Evolutionary conservation across 2,113 vertebrate genomes (phyloP), one percentile per base, ranked within the genome.

Genomic region (Phaetusa simplex): DNA sequence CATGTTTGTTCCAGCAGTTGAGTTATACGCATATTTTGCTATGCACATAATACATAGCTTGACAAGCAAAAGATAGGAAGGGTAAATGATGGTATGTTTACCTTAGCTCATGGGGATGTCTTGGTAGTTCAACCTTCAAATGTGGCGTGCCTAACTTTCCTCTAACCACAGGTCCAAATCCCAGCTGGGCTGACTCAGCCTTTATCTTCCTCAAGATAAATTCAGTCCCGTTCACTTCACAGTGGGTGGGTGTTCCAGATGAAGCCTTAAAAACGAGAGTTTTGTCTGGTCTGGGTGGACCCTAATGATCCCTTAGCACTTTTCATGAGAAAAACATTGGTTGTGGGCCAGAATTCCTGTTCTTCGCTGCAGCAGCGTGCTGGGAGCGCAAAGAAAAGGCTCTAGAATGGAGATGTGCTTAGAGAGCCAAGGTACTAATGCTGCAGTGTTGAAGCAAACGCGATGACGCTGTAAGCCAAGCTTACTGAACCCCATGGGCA

Each of bases 121-220:
- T 95, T 85, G 82, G 95, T 58, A 93, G 96, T 93, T 97, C 91
- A 97, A 95, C 80, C 83, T 97, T 96, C 94, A 89, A 93, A 86
- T 92, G 88, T 95, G 93, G 91, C 93, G 74, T 92, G 95, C 66
- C 94, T 92, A 86, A 92, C 93, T 95, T 91, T 73, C 81, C 92
- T 88, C 58, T 94, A 96, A 96, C 93, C 85, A 90, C 86, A 64
- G 70, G 59, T 90, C 82, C 71, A 91, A 72, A 56, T 79, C 78
- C 90, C 91, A 95, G 93, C 56, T 93, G 90, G 90, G 92, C 93
- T 97, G 96, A 96, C 82, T 97, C 96, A 96, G 95, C 94, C 94
- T 96, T 96, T 97, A 92, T 97, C 91, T 80, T 88, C 76, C 82
- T 92, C 73, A 77, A 97, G 90, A 97, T 96, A 97, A 96, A 95